Percentiles rank a stretch among this genome's conserved stretches.
Evolutionary conservation across 2,113 vertebrate species (phyloP).

Genomic region (Perca schrenkii): DNA sequence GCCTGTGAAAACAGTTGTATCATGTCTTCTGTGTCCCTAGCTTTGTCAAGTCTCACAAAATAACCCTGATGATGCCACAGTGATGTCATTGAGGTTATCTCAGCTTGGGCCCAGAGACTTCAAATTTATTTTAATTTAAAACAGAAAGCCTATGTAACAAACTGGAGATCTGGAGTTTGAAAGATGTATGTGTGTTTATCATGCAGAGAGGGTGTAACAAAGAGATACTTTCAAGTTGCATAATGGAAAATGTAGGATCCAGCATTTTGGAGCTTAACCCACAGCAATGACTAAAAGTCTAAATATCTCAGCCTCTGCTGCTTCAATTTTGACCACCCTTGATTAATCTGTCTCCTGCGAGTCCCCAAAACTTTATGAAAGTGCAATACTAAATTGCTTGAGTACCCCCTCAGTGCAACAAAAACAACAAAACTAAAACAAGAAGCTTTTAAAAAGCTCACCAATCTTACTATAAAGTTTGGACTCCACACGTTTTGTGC

Average conservation of each 20-base stretch:
- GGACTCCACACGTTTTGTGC: background rate
- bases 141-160: background rate
- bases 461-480: background rate
- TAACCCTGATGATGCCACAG: background rate
- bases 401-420: background rate
- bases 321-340: background rate
- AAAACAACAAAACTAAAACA: background rate
- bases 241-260: conserved; percentile 7
- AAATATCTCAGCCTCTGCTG: background rate
- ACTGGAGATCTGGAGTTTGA: conserved; percentile 2
- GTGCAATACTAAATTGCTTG: background rate
- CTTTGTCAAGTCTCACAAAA: background rate
- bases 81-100: background rate
- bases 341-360: background rate
- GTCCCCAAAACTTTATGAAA: background rate
- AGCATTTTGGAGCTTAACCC: background rate
- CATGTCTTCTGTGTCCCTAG: background rate
- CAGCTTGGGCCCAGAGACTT: background rate
- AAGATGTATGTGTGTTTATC: background rate
- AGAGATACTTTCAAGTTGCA: background rate
- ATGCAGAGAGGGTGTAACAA: background rate
- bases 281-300: background rate
- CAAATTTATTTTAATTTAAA: background rate
- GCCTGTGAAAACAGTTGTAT: background rate
- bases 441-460: background rate